Percentiles rank a stretch among this genome's conserved stretches.
These are phyloP conservation scores for Drosophila yakuba DNA, from an alignment of 1,140 invertebrate genomes.

Conservation along the genomic window DNA sequence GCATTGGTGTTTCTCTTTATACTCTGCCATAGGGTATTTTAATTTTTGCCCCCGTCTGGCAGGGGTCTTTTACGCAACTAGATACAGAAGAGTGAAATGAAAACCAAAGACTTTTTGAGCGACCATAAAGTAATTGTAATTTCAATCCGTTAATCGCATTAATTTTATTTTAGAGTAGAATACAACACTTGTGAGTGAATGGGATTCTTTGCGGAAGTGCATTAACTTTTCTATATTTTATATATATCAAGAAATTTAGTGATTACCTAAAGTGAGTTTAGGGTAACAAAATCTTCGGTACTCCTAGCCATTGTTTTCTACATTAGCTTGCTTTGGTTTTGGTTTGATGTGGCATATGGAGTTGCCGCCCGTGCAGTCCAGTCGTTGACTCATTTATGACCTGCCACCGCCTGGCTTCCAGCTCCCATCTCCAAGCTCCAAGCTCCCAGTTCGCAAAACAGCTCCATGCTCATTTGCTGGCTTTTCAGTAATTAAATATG, in stretches of 20 bases:
- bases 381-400: conserved; percentile 78
- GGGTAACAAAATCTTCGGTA: conserved; percentile 8
- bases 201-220: too few species aligned
- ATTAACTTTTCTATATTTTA: too few species aligned
- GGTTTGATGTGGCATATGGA: conserved; percentile 38
- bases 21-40: conserved; percentile 8
- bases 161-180: too few species aligned
- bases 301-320: background rate
- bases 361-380: conserved; percentile 37
- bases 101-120: too few species aligned
- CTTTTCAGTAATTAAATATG: conserved; percentile 73
- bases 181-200: too few species aligned
- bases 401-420: conserved; percentile 41
- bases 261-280: background rate
- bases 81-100: too few species aligned
- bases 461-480: conserved; percentile 58
- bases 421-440: conserved; percentile 4
- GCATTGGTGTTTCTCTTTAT: conserved; percentile 58
- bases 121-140: too few species aligned
- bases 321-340: conserved; percentile 9
- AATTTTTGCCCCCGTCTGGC: background rate
- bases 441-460: conserved; percentile 1
- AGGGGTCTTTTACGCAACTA: too few species aligned
- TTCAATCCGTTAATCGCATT: too few species aligned
- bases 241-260: too few species aligned